Evolutionary conservation across 2,888 invertebrate species (phyloP).

Genomic region (Tachina lurida): DNA sequence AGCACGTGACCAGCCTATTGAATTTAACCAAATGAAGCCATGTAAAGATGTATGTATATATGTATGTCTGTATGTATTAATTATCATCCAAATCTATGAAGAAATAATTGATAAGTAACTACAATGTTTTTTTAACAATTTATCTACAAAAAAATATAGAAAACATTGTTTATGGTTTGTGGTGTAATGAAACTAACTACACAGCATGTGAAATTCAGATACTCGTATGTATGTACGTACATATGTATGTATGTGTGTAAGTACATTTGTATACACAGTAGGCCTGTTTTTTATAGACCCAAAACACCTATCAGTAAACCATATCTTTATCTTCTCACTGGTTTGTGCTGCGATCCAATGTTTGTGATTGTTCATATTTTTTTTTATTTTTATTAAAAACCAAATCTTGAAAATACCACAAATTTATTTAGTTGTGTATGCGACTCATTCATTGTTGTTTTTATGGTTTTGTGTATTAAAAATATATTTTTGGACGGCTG

Average conservation of each 20-base stretch:
- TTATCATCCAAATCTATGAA: neutral
- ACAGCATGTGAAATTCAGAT: slow-evolving; percentile 51
- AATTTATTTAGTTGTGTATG: too few relatives aligned
- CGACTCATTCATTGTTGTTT: neutral
- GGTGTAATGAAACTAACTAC: slow-evolving; percentile 43
- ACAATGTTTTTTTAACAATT: slow-evolving; percentile 1
- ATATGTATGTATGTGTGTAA: too few relatives aligned
- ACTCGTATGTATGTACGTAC: neutral
- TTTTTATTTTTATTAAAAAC: neutral
- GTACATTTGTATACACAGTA: neutral
- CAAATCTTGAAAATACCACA: slow-evolving; percentile 18
- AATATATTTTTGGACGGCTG: slow-evolving; percentile 26
- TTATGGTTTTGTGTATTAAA: slow-evolving; percentile 13
- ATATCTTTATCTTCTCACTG: neutral
- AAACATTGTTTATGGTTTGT: slow-evolving; percentile 2
- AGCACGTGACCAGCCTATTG: slow-evolving; percentile 60
- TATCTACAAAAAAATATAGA: neutral
- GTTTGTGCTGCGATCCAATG: neutral
- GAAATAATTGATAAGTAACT: slow-evolving; percentile 46
- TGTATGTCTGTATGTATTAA: too few relatives aligned
- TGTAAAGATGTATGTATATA: neutral
- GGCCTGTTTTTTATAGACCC: slow-evolving; percentile 56
- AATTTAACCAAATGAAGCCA: slow-evolving; percentile 12
- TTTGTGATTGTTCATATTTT: neutral
- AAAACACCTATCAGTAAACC: slow-evolving; percentile 14